phyloP scores from a whole-genome alignment of 2,888 invertebrate species.

The Idaea dimidiata region DNA sequence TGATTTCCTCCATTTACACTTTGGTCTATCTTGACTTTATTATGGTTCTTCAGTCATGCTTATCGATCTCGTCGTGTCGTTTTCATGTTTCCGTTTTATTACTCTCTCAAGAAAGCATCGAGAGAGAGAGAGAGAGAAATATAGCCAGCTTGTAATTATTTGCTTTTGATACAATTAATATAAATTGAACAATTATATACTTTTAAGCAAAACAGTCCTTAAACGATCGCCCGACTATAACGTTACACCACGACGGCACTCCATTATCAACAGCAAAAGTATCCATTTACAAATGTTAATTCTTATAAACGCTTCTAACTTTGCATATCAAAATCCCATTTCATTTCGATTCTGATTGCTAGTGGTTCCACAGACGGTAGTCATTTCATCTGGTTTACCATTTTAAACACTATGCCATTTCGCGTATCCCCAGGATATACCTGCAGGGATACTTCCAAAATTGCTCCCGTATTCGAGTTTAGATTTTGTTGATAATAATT shows the following conservation, averaged over 20 bases:
- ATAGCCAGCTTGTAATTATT: too few species aligned
- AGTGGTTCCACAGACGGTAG: neutral
- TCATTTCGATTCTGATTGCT: constrained; percentile 34
- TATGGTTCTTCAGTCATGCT: too few species aligned
- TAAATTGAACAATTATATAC: neutral
- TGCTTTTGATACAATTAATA: too few species aligned
- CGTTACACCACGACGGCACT: constrained; percentile 24
- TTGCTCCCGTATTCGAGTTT: neutral
- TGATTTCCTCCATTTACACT: too few species aligned
- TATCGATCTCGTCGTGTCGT: too few species aligned
- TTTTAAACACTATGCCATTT: neutral
- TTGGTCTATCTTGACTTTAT: too few species aligned
- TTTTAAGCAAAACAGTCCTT: neutral
- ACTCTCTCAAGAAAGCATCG: too few species aligned
- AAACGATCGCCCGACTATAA: neutral
- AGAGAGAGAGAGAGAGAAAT: too few species aligned
- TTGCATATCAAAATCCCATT: constrained; percentile 42
- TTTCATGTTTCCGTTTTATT: too few species aligned
- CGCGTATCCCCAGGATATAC: neutral
- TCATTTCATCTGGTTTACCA: neutral
- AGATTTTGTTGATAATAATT: neutral
- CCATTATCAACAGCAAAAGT: constrained; percentile 9
- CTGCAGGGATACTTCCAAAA: neutral
- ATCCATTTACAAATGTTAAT: constrained; percentile 30
- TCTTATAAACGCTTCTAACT: constrained; percentile 39